Percentiles rank a stretch among this genome's conserved stretches.
phyloP scores from a whole-genome alignment of 2,113 vertebrate genomes.

The Phainopepla nitens region DNA sequence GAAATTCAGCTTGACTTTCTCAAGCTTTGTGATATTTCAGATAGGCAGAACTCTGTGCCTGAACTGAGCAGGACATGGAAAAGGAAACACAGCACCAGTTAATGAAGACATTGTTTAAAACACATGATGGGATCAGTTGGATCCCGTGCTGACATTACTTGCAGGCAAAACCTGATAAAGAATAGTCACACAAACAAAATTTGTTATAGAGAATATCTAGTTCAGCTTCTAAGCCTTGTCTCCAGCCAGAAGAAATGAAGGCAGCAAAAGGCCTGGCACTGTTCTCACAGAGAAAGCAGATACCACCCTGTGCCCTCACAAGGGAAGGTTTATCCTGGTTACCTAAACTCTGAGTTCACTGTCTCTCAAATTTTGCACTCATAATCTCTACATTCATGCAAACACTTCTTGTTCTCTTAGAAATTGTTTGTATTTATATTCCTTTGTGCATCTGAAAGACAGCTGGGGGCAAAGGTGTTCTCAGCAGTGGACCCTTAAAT shows the following conservation, averaged over 20 bases:
- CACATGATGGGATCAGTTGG: background rate
- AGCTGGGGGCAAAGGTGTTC: background rate
- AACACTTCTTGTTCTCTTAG: background rate
- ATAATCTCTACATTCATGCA: background rate
- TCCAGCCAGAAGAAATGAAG: background rate
- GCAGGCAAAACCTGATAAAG: background rate
- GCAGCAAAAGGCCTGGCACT: background rate
- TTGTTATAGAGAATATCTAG: background rate
- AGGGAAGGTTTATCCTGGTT: background rate
- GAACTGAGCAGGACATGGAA: background rate
- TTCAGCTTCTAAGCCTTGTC: background rate
- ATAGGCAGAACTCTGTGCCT: background rate
- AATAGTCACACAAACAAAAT: background rate
- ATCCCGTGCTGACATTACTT: background rate
- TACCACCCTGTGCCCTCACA: background rate
- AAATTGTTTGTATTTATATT: background rate
- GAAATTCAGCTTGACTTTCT: background rate
- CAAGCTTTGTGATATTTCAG: background rate
- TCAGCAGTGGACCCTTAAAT: background rate
- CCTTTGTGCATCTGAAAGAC: background rate
- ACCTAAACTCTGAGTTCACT: background rate
- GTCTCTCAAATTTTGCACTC: background rate
- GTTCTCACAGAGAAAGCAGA: background rate
- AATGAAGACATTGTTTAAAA: background rate
- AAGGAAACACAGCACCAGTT: background rate